phyloP scores from a whole-genome alignment of 1,140 invertebrate species.

The Popillia japonica region DNA sequence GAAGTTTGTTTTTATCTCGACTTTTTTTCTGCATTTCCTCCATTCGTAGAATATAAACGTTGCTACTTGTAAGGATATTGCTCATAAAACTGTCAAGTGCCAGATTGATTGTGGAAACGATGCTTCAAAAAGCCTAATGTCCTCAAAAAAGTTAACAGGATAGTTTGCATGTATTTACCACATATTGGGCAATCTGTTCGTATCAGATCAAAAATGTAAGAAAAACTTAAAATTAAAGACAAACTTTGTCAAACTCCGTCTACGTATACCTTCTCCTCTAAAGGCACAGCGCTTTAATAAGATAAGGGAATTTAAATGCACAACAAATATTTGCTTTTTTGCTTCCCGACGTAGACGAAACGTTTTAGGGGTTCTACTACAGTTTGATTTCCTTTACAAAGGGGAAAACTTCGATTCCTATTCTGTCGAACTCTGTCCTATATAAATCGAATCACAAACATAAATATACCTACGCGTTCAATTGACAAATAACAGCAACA shows the following conservation, averaged over 20 bases:
- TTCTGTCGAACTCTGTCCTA: constrained; percentile 15
- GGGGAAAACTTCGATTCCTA: not conserved
- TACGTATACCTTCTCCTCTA: not conserved
- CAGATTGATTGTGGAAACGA: not conserved
- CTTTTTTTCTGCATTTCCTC: no score
- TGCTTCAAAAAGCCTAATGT: not conserved
- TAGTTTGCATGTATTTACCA: not conserved
- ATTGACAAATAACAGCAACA: constrained; percentile 14
- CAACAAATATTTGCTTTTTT: constrained; percentile 37
- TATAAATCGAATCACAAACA: constrained; percentile 31
- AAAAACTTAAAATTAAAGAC: not conserved
- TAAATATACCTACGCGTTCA: constrained; percentile 26
- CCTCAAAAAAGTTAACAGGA: not conserved
- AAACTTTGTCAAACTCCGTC: not conserved
- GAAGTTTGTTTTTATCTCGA: no score
- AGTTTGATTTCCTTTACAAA: not conserved
- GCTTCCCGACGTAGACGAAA: constrained; percentile 1
- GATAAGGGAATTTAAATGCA: constrained; percentile 37
- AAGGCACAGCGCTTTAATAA: constrained; percentile 17
- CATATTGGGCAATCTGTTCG: not conserved
- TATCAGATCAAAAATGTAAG: not conserved
- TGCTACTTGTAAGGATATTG: no score
- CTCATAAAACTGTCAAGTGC: not conserved
- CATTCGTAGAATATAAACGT: not conserved
- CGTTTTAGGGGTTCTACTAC: not conserved